A percentile compares a stretch with the other conserved stretches of the same genome.
Evolutionary conservation across 30 jellyfish, hydroid and myxozoan genomes (phyloP).

Genomic region (Aurelia sp.): DNA sequence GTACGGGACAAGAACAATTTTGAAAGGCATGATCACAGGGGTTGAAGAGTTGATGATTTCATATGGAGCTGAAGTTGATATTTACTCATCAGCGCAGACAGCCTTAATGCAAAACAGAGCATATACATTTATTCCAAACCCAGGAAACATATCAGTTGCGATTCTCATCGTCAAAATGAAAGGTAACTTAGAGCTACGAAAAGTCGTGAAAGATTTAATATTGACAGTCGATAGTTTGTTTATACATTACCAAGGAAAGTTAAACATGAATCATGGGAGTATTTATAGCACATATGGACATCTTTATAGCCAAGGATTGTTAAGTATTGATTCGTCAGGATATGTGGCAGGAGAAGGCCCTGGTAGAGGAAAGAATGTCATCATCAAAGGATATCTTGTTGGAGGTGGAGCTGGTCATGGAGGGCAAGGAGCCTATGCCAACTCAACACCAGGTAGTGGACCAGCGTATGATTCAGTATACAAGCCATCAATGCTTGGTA

Average conservation of each 20-base stretch:
- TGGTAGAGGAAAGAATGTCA: constrained; percentile 35
- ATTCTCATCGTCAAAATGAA: constrained; percentile 41
- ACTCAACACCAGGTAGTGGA: constrained; percentile 1
- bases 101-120: constrained; percentile 47
- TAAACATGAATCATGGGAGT: constrained; percentile 59
- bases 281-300: constrained; percentile 55
- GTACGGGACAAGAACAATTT: constrained; percentile 64
- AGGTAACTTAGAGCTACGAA: constrained; percentile 56
- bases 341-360: constrained; percentile 27
- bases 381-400: constrained; percentile 6
- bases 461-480: constrained; percentile 65
- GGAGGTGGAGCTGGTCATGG: constrained; percentile 83
- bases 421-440: constrained; percentile 71
- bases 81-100: constrained; percentile 68
- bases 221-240: constrained; percentile 34
- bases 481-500: constrained; percentile 59
- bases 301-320: constrained; percentile 60
- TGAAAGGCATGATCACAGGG: constrained; percentile 66
- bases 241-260: constrained; percentile 63
- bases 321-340: constrained; percentile 45
- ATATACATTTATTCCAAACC: constrained; percentile 45
- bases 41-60: constrained; percentile 46
- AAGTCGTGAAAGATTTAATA: constrained; percentile 29
- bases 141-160: constrained; percentile 68
- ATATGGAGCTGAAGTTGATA: constrained; percentile 65